Conservation (phyloP, 2,797 vertebrate genomes). For the Clamator glandarius region DNA sequence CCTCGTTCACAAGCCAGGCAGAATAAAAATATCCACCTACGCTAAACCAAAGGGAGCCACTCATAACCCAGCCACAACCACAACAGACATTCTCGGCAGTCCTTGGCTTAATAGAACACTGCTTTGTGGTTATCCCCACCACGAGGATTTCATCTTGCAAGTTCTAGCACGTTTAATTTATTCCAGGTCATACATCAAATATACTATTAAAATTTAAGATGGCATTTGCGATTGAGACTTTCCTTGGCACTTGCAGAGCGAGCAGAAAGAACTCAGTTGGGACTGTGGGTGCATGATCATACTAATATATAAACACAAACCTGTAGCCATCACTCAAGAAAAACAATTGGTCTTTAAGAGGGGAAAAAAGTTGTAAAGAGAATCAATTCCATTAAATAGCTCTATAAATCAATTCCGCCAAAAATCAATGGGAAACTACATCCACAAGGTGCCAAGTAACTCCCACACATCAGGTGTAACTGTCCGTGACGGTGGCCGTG, state of each 20-base stretch:
- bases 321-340: constrained; percentile 48
- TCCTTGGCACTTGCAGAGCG: background rate
- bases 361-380: constrained; percentile 64
- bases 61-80: constrained; percentile 65
- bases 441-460: constrained; percentile 39
- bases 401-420: constrained; percentile 70
- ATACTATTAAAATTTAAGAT: constrained; percentile 60
- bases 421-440: constrained; percentile 66
- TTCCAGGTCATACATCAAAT: constrained; percentile 62
- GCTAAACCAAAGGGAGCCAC: constrained; percentile 66
- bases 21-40: constrained; percentile 70
- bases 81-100: constrained; percentile 64
- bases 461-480: constrained; percentile 51
- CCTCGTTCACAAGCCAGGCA: constrained; percentile 51
- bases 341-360: constrained; percentile 63
- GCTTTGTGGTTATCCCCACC: constrained; percentile 69
- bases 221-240: constrained; percentile 50
- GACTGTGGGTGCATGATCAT: background rate
- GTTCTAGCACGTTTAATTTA: constrained; percentile 65
- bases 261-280: background rate
- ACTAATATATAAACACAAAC: constrained; percentile 54
- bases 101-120: constrained; percentile 65
- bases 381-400: constrained; percentile 69
- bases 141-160: constrained; percentile 60
- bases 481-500: background rate